phyloP scores from a whole-genome alignment of 2,797 vertebrate species.

The Garrulus glandarius region DNA sequence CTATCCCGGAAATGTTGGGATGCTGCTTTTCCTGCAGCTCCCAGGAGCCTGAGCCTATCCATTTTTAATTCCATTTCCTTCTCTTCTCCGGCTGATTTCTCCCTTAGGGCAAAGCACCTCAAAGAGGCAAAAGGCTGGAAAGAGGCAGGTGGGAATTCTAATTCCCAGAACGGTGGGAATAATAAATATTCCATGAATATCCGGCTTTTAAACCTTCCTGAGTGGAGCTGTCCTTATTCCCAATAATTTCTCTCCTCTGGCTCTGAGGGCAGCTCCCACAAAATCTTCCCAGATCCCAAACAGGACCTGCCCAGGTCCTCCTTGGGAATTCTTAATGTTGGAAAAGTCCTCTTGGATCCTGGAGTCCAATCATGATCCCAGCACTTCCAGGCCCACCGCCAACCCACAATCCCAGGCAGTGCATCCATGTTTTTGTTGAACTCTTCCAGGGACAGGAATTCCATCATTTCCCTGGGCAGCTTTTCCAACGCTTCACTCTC shows the following conservation, averaged over 20 bases:
- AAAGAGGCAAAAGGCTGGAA: neutral
- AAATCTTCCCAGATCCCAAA: neutral
- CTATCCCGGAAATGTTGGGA: neutral
- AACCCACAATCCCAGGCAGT: neutral
- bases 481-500: fast-evolving
- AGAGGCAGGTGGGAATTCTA: neutral
- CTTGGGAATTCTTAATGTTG: neutral
- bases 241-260: neutral
- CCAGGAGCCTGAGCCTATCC: neutral
- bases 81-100: neutral
- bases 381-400: neutral
- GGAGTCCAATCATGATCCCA: neutral
- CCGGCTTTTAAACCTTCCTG: neutral
- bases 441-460: neutral
- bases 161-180: neutral
- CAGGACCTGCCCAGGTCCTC: neutral
- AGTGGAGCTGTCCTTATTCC: neutral
- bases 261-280: neutral
- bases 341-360: neutral
- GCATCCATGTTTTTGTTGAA: neutral
- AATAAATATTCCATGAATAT: neutral
- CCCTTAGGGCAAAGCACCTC: neutral
- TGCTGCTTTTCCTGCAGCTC: neutral
- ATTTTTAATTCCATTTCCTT: neutral
- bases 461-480: neutral